Base-by-base conservation (phyloP, 2,888 invertebrate genomes). In the Epinotia ramella region DNA sequence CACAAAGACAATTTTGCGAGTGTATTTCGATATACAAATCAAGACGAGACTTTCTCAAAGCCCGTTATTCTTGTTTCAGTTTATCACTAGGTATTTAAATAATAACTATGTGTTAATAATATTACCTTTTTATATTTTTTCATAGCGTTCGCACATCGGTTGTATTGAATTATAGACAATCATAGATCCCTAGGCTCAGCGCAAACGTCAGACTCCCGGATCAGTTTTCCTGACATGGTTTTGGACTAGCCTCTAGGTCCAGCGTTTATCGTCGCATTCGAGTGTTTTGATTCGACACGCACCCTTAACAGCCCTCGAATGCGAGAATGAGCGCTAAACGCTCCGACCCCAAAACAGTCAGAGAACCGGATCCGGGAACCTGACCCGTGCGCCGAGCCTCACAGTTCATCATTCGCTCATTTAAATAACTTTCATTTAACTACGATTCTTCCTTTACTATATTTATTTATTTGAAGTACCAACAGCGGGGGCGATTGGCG, bases 21-120 rank as follows among this genome's bases (percentile, higher is more conserved):
- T 71, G 62, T 46, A 62, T 33, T 60, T 53, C 40, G 63, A 40
- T 63, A 72, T 44, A 82, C 80, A 84, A 83, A 84, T 80, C 62
- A 81, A 84, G 84, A 84, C 87, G 72, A 13, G 33, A 65, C 73
- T 77, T 72, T 74, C n/a, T n/a, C 13, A 71, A 76, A 71, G 66
- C 66, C 60, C 70, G 33, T 57, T 46, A n/a, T 28, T 63, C 44
- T 63, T n/a, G 56, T 64, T 20, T 75, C 57, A 13, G 20, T 75
- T 28, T 18, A 73, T 68, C 56, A 44, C 69, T 70, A 73, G 28
- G 56, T 73, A 65, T 68, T 65, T 73, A 73, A 76, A 76, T 73
- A 76, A 76, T 68, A 73, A 69, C 59, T 72, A 67, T 63, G 11
- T 28, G 46, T 67, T 68, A 72, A 66, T 56, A 76, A 76, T 63